phyloP scores from a whole-genome alignment of 2,888 invertebrate genomes.

The Neoascia interrupta region DNA sequence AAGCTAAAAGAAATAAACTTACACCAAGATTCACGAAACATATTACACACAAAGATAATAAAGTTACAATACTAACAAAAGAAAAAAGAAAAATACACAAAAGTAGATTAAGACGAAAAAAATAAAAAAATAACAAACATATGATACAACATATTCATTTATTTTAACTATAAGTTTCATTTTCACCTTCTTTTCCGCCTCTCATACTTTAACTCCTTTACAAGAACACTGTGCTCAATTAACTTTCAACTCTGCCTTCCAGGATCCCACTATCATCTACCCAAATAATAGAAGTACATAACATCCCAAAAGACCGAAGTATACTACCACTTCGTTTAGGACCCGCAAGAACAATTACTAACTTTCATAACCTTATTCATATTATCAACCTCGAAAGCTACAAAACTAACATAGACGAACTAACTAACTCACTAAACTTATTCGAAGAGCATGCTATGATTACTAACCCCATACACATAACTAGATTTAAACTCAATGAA shows the following conservation, averaged over 20 bases:
- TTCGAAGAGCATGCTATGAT: no score
- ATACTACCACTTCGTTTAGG: not conserved
- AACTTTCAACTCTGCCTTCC: not conserved
- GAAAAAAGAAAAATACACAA: not conserved
- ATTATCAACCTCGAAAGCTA: not conserved
- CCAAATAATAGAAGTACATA: not conserved
- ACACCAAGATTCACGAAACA: constrained; percentile 49
- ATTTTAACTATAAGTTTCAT: no score
- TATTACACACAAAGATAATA: constrained; percentile 26
- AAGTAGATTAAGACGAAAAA: not conserved
- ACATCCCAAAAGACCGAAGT: no score
- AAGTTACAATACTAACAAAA: constrained; percentile 3
- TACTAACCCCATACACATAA: no score
- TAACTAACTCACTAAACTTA: no score
- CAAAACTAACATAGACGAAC: not conserved
- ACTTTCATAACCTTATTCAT: not conserved
- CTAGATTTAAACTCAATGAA: no score
- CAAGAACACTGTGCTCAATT: not conserved
- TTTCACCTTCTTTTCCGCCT: not conserved
- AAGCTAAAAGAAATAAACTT: constrained; percentile 44
- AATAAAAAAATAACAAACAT: not conserved
- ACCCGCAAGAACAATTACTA: not conserved
- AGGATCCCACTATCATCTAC: not conserved
- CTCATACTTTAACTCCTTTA: not conserved
- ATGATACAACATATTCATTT: not conserved